Evolutionary conservation across 1,140 invertebrate genomes (phyloP).

Genomic region (Helicoverpa zea): DNA sequence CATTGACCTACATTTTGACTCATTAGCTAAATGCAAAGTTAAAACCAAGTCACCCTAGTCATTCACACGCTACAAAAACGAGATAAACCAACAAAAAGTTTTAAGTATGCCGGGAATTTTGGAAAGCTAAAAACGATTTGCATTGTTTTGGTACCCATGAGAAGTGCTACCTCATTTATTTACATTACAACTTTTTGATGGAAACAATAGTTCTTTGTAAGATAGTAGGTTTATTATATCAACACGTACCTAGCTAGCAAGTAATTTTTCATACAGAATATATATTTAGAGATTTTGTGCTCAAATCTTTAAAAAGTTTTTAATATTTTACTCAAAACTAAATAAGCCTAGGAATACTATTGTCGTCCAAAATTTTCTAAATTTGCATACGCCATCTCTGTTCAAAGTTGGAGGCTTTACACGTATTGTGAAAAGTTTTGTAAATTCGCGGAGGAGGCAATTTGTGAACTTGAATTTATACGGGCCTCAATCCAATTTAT

Average conservation of each 20-base stretch:
- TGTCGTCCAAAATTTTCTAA: conserved; percentile 9
- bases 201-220: no score
- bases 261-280: no score
- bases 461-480: conserved; percentile 44
- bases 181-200: no score
- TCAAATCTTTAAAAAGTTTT: no score
- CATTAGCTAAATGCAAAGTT: conserved; percentile 32
- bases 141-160: no score
- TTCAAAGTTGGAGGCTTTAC: conserved; percentile 24
- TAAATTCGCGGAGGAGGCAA: conserved; percentile 31
- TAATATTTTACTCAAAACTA: not conserved
- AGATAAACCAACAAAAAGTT: no score
- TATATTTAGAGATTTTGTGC: no score
- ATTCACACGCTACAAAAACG: not conserved
- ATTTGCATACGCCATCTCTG: conserved; percentile 43
- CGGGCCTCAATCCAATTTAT: conserved; percentile 52
- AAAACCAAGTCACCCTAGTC: not conserved
- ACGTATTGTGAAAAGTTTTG: conserved; percentile 50
- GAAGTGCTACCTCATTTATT: no score
- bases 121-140: no score
- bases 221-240: no score
- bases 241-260: no score
- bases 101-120: no score
- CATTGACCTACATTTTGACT: conserved; percentile 34
- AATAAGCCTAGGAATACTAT: not conserved